Conservation (phyloP, 2,888 invertebrate genomes). For the Volucella bombylans region DNA sequence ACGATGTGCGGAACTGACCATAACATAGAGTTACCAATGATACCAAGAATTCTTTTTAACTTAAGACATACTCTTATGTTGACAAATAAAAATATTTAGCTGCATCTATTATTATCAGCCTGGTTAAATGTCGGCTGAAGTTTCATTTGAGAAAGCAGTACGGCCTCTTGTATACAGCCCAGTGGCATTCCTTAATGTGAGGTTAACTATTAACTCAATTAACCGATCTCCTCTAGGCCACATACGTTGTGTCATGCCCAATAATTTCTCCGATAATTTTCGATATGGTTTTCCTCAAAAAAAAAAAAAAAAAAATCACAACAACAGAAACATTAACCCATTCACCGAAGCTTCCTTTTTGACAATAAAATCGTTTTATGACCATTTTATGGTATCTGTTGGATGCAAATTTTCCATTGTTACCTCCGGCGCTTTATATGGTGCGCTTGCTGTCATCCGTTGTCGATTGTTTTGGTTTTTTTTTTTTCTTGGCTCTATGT, state of each 20-base stretch:
- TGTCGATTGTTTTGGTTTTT: conserved; percentile 25
- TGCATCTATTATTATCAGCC: conserved; percentile 50
- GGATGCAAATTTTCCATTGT: conserved; percentile 72
- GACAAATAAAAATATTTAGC: conserved; percentile 39
- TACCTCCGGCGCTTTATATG: conserved; percentile 51
- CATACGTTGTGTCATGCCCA: conserved; percentile 52
- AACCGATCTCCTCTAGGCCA: conserved; percentile 33
- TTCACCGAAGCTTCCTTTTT: conserved; percentile 29
- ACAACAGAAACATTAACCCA: conserved; percentile 22
- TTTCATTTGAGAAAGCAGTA: conserved; percentile 37
- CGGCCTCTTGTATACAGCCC: not conserved
- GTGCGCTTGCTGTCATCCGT: conserved; percentile 55
- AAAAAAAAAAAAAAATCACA: conserved; percentile 11
- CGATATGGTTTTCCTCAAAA: conserved; percentile 10
- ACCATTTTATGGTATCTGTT: conserved; percentile 49
- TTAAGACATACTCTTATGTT: conserved; percentile 12
- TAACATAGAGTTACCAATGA: conserved; percentile 59
- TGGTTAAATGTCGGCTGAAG: conserved; percentile 48
- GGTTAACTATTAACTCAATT: no score
- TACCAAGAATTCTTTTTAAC: conserved; percentile 42
- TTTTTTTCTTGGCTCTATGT: no score
- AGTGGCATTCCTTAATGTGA: conserved; percentile 3
- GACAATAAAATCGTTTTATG: conserved; percentile 58
- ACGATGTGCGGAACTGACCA: conserved; percentile 69
- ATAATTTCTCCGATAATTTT: conserved; percentile 19